Evolutionary conservation across 2,113 vertebrate genomes (phyloP).

Genomic region (Chiloscyllium plagiosum): DNA sequence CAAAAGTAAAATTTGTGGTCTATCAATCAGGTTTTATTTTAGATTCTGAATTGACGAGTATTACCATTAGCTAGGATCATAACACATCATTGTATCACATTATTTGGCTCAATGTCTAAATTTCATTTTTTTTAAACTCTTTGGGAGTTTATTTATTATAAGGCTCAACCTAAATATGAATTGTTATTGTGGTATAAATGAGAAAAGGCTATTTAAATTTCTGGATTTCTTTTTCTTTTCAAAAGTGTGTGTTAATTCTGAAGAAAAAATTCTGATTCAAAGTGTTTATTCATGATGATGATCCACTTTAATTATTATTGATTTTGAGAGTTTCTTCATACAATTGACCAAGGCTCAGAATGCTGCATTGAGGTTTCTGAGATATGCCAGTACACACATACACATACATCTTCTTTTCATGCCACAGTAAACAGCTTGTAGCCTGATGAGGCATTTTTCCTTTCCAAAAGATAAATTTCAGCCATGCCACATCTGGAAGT

Average conservation of each 20-base stretch:
- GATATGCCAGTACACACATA: background rate
- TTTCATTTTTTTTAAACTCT: background rate
- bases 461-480: background rate
- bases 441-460: background rate
- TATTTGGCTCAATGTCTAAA: background rate
- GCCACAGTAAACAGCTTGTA: background rate
- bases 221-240: background rate
- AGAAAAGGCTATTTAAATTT: slow-evolving; percentile 1
- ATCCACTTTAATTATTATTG: background rate
- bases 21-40: too few relatives aligned
- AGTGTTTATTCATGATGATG: background rate
- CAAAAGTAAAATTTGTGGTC: too few relatives aligned
- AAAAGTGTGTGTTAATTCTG: background rate
- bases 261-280: background rate
- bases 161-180: background rate
- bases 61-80: too few relatives aligned
- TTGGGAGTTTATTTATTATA: background rate
- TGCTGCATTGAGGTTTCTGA: background rate
- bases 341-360: background rate
- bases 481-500: background rate
- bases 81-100: background rate
- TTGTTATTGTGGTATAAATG: background rate
- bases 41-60: too few relatives aligned
- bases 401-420: background rate
- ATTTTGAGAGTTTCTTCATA: background rate